A percentile compares a stretch with the other conserved stretches of the same genome.
These are phyloP conservation scores for Homalodisca vitripennis DNA, from an alignment of 1,140 invertebrate species.

Conservation along the genomic window DNA sequence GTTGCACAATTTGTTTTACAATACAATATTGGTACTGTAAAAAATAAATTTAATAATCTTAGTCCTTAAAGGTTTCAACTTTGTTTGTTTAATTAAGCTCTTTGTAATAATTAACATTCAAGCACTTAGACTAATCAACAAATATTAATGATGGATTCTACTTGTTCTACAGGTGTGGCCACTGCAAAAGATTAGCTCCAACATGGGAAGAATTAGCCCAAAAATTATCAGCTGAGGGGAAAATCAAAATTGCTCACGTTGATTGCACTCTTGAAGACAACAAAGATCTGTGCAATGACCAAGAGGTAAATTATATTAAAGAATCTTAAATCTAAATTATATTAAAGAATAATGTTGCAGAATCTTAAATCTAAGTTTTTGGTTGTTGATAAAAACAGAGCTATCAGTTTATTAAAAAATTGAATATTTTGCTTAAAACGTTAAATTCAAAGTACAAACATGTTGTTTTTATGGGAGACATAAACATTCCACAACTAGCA, in stretches of 20 bases:
- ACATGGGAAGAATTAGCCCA: conserved; percentile 71
- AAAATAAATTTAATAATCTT: background rate
- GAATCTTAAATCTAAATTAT: too few relatives aligned
- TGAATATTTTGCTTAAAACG: too few relatives aligned
- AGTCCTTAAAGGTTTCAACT: background rate
- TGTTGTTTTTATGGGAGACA: too few relatives aligned
- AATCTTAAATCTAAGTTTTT: too few relatives aligned
- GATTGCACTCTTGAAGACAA: conserved; percentile 70
- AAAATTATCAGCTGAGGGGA: conserved; percentile 60
- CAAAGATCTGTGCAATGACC: conserved; percentile 63
- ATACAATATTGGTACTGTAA: background rate
- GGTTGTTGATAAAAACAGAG: too few relatives aligned
- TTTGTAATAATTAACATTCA: background rate
- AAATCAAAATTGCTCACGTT: conserved; percentile 69
- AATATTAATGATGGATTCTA: background rate
- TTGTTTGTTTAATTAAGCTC: background rate
- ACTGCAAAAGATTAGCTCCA: conserved; percentile 66
- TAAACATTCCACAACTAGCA: background rate
- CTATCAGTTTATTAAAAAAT: too few relatives aligned
- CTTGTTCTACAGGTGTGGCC: conserved; percentile 61
- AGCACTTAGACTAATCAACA: background rate
- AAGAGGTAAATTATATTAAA: conserved; percentile 54
- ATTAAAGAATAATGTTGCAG: too few relatives aligned
- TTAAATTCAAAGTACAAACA: too few relatives aligned
- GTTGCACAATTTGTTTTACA: too few relatives aligned